These are phyloP conservation scores for Acipenser oxyrinchus DNA, from an alignment of 2,797 vertebrate species.

Conservation along the genomic window DNA sequence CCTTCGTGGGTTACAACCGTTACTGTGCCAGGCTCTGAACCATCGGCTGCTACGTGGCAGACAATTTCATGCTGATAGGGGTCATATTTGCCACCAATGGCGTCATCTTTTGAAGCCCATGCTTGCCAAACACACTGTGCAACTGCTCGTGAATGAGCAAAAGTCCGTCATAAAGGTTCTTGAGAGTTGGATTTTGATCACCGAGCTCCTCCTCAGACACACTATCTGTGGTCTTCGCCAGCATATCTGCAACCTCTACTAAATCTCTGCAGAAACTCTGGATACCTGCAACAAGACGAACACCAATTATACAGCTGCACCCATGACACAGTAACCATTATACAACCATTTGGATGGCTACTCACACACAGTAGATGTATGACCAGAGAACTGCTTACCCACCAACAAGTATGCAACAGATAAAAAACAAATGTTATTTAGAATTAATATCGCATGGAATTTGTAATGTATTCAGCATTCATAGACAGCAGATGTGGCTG, in stretches of 20 bases:
- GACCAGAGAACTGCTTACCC: neutral
- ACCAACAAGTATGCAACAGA: neutral
- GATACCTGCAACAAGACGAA: constrained; percentile 52
- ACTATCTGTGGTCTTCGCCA: constrained; percentile 57
- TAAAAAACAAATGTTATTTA: neutral
- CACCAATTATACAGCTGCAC: neutral
- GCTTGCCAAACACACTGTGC: constrained; percentile 68
- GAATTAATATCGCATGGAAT: neutral
- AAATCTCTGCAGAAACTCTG: constrained; percentile 79
- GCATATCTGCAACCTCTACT: constrained; percentile 72
- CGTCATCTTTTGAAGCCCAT: constrained; percentile 73
- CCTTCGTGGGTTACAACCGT: constrained; percentile 68
- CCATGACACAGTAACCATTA: too few species aligned
- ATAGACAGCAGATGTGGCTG: too few species aligned
- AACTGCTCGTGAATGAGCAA: constrained; percentile 61
- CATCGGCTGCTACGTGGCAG: constrained; percentile 64
- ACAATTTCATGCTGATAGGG: constrained; percentile 75
- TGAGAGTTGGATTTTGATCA: constrained; percentile 38
- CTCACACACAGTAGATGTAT: neutral
- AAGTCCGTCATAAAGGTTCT: constrained; percentile 55
- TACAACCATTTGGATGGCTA: too few species aligned
- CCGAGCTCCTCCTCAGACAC: constrained; percentile 31
- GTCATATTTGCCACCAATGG: constrained; percentile 65
- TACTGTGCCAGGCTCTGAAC: constrained; percentile 60
- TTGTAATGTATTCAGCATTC: too few species aligned